Evolutionary conservation across 1,140 invertebrate genomes (phyloP).

Genomic region (Polypedilum vanderplanki): DNA sequence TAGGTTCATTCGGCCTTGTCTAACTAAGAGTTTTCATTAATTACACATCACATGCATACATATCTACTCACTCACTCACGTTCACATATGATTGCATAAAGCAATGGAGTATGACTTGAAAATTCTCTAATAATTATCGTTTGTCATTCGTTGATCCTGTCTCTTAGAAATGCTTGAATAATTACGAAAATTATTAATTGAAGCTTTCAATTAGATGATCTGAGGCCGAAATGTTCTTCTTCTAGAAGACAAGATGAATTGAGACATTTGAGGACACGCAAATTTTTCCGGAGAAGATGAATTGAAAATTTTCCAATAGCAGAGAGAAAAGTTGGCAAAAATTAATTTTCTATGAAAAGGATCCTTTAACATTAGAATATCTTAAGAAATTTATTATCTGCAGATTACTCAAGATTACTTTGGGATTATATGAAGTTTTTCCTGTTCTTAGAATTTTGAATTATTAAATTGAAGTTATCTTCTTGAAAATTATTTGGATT

Average conservation of each 20-base stretch:
- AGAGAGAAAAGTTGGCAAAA: too few species aligned
- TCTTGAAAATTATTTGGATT: too few species aligned
- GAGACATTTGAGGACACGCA: neutral
- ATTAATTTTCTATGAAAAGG: too few species aligned
- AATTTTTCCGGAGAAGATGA: too few species aligned
- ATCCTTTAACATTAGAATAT: too few species aligned
- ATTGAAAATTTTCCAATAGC: too few species aligned
- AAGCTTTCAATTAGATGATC: conserved; percentile 11
- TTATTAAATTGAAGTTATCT: too few species aligned
- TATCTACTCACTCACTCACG: neutral
- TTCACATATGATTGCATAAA: neutral
- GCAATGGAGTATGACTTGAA: neutral
- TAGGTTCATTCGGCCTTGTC: neutral
- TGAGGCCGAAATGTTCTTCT: neutral
- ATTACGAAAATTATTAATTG: conserved; percentile 28
- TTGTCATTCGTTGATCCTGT: conserved; percentile 23
- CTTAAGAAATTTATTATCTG: too few species aligned
- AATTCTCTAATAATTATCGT: conserved; percentile 23
- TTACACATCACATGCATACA: conserved; percentile 22
- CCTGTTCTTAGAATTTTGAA: too few species aligned
- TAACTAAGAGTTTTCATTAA: neutral
- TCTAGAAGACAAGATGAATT: conserved; percentile 8
- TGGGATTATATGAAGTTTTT: too few species aligned
- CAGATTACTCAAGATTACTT: too few species aligned
- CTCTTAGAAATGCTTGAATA: conserved; percentile 25